phyloP scores from a whole-genome alignment of 2,797 vertebrate genomes.

The Callimico goeldii region DNA sequence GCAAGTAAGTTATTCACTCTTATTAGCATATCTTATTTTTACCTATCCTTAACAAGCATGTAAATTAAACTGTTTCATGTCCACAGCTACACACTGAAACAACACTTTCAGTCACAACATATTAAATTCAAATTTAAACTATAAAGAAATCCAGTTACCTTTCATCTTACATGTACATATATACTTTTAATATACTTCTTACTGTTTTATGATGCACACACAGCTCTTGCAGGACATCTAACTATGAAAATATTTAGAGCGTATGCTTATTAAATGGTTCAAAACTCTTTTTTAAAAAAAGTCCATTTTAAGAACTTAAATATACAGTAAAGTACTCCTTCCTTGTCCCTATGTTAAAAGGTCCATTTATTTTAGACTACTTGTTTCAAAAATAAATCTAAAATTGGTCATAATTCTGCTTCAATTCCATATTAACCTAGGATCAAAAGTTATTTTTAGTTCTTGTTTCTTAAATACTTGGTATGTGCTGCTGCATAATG shows the following conservation, averaged over 20 bases:
- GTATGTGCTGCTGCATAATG: neutral
- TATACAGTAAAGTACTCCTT: neutral
- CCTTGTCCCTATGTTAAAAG: neutral
- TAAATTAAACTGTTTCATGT: too few relatives aligned
- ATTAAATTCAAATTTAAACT: too few relatives aligned
- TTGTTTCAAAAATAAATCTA: neutral
- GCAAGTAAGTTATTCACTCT: neutral
- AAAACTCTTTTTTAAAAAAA: too few relatives aligned
- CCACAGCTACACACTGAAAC: too few relatives aligned
- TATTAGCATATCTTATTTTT: neutral
- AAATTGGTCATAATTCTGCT: slow-evolving; percentile 31
- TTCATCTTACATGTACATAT: neutral
- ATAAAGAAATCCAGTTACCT: too few relatives aligned
- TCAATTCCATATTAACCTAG: neutral
- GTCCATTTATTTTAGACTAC: neutral
- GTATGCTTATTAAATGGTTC: too few relatives aligned
- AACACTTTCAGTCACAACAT: too few relatives aligned
- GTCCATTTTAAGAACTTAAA: neutral
- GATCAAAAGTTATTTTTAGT: neutral
- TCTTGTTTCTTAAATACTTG: neutral
- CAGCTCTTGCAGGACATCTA: neutral
- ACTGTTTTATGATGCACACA: neutral
- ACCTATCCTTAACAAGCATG: too few relatives aligned
- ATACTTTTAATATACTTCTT: neutral
- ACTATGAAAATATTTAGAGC: neutral